Percentiles rank a stretch among this genome's conserved stretches.
phyloP scores from a whole-genome alignment of 1,140 invertebrate species.

The Apis cerana region DNA sequence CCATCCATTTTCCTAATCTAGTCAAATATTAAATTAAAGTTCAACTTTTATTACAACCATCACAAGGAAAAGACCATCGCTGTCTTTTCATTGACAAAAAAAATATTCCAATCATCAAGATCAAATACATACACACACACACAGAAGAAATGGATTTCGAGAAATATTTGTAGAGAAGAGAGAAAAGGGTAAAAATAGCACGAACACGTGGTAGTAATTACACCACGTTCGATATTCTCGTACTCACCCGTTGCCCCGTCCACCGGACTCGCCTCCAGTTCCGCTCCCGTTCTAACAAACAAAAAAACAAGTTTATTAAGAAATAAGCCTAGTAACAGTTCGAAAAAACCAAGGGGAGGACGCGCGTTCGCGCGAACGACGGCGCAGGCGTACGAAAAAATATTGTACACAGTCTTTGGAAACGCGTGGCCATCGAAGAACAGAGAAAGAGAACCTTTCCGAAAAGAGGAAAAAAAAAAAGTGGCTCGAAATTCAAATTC shows the following conservation, averaged over 20 bases:
- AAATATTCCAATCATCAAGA: not conserved
- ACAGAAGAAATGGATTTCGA: not conserved
- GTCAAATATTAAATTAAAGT: too few species aligned
- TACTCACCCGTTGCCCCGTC: conserved; percentile 90
- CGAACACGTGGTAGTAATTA: too few species aligned
- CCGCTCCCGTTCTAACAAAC: conserved; percentile 91
- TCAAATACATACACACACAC: too few species aligned
- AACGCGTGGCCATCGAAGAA: conserved; percentile 47
- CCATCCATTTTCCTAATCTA: too few species aligned
- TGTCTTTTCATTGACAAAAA: not conserved
- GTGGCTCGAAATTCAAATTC: not conserved
- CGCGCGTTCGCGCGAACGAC: conserved; percentile 74
- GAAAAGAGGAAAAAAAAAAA: not conserved
- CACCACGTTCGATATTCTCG: not conserved
- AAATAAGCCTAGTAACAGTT: conserved; percentile 79
- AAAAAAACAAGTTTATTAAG: conserved; percentile 83
- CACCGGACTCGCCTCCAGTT: conserved; percentile 86
- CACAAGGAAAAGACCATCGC: too few species aligned
- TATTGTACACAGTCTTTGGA: conserved; percentile 57
- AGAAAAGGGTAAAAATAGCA: not conserved
- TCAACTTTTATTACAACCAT: too few species aligned
- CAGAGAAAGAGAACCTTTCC: not conserved
- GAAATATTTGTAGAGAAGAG: not conserved
- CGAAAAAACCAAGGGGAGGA: conserved; percentile 75
- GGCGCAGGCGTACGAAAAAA: conserved; percentile 55